Conservation (phyloP, 2,113 vertebrate species). For the Gymnogyps californianus region DNA sequence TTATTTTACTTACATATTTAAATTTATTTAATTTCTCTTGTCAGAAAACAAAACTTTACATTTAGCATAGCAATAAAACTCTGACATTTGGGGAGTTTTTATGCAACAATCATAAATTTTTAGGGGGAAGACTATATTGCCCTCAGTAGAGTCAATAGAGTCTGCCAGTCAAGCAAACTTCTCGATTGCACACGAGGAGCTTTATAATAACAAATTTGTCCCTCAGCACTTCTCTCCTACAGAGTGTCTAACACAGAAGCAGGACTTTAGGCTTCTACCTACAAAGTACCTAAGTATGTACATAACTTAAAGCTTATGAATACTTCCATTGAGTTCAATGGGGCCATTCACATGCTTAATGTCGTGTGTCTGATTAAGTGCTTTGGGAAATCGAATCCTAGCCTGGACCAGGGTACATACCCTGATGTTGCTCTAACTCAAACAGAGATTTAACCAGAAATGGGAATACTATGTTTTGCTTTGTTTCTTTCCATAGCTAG, state of each 20-base stretch:
- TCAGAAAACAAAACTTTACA: neutral
- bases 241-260: neutral
- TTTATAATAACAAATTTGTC: neutral
- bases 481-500: neutral
- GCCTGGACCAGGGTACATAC: too few relatives aligned
- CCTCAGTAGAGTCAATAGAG: neutral
- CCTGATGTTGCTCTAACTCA: neutral
- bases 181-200: neutral
- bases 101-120: neutral
- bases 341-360: neutral
- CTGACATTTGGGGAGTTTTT: neutral
- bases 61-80: neutral
- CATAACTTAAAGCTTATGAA: neutral
- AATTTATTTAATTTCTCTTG: neutral
- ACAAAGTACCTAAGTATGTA: neutral
- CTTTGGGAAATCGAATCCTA: accelerated
- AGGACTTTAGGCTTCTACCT: neutral
- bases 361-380: neutral
- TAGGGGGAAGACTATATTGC: accelerated
- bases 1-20: neutral
- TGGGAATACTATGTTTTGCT: accelerated
- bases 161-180: neutral
- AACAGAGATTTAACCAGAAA: neutral
- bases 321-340: neutral
- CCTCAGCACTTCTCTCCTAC: neutral